Base-by-base conservation (phyloP, 1,140 invertebrate species). In the Drosophila littoralis region DNA sequence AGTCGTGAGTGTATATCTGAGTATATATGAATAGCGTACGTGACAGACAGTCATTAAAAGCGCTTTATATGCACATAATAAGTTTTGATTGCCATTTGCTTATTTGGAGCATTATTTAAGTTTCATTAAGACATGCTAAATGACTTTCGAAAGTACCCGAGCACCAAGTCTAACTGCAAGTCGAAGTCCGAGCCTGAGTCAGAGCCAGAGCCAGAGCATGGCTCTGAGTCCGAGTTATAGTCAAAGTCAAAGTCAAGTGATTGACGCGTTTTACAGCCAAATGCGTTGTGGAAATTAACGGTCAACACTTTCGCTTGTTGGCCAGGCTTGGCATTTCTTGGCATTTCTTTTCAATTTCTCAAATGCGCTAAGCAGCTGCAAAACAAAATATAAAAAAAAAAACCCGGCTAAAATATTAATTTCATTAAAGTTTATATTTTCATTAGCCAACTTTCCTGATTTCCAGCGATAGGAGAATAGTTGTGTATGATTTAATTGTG, bases 101-200 rank as follows among this genome's bases (percentile, higher is more conserved):
- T 89, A 89, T 89, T 80, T 89, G 83, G 84, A 89, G 83, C 83
- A 75, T 74, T 77, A 83, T 83, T 89, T 77, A 71, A 83, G 83
- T 86, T 86, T 83, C 76, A 88, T 88, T 89, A 89, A 89, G 84
- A 84, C 82, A 88, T 89, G 71, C 77, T 89, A 88, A 88, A 88
- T 83, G 82, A 72, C 70, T 89, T 88, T 88, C 80, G 83, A 88
- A 88, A 89, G 83, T 88, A 50, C 65, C 58, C 17, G 22, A 38
- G 32, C 58, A 6, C 28, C 46, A 40, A 17, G 10, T 55, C 42
- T 43, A 13, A 54, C 28, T 15, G 10, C 46, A 12, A 32, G 17
- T 15, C 22, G 22, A 50, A 1, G 46, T 35, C 28, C 38, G 35
- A 36, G 38, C 52, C 33, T 9, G 63, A 55, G 51, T n/a, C 13